Evolutionary conservation across 2,888 invertebrate genomes (phyloP), one percentile per base, ranked within the genome.

Genomic region (Amiota minor): DNA sequence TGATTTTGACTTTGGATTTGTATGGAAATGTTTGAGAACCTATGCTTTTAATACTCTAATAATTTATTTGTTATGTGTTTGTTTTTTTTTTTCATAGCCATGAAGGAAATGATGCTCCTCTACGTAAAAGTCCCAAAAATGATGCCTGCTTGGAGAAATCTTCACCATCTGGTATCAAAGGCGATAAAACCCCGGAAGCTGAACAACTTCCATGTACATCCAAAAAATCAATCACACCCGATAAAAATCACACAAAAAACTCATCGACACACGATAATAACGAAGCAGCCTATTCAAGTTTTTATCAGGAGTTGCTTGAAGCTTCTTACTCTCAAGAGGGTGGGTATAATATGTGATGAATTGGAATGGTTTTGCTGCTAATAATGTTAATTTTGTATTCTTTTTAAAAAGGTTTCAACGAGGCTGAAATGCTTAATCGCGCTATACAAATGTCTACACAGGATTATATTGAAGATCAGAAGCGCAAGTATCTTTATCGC

Each of bases 401-500:
- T 50, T 12, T n/a, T 14, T 9, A 62, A 61, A 0, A 35, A 83
- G 83, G 83, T 35, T 74, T 88, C 16, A 88, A 85, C 67, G 90
- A 90, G 78, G 87, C 87, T 68, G 89, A 90, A 77, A 90, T 90
- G 90, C 80, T 90, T 56, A 88, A 89, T 77, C 88, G 88, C 72
- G 90, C 90, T 64, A 88, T 90, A 69, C 88, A 89, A 81, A 86
- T 89, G 83, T 90, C 90, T n/a, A 88, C 90, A 20, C 87, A 88
- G 47, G 90, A 90, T 77, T 90, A 89, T 77, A 87, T 90, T 70
- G 88, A 89, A 73, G 88, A 89, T 79, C 90, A 89, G 71, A 88
- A 89, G 78, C 86, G 89, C 12, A 89, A 89, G 78, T 88, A 81
- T 80, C 80, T 86, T 16, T 82, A 83, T 74, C 84, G 88, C 47